Evolutionary conservation across 1,140 invertebrate genomes (phyloP), one percentile per base, ranked within the genome.

Genomic region (Trigoniulus corallinus): DNA sequence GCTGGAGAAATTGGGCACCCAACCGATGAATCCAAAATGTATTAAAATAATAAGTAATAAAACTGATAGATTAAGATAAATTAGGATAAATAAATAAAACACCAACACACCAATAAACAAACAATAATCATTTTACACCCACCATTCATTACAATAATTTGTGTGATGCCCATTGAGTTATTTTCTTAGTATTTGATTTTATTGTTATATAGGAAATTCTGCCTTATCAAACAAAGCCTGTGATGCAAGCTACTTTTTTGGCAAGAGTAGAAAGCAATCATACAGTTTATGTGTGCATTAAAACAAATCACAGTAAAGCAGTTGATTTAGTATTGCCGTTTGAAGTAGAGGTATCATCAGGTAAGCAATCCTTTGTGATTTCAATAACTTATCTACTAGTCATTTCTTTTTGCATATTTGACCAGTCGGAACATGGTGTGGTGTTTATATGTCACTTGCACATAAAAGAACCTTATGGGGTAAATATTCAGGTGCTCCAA

Each of bases 201-300:
- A 25, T 15, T 40, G 39, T 45, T 27, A 15, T 34, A 20, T 48
- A 73, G 72, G 77, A 84, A 64, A 84, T 97, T 63, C 81, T 85
- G 55, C 87, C 92, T 48, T 88, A 82, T 68, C 76, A 85, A 67
- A 82, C 85, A 22, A 88, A 88, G 65, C 76, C 86, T 52, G 76
- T 97, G 43, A 92, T 94, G 69, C 78, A 80, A 62, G 79, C 93
- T 53, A 78, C 78, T 58, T 85, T 89, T 68, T 72, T 84, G 66
- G 83, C 81, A 53, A 72, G 76, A 62, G 65, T 69, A 57, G 78
- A 83, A 65, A 79, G 77, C 63, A 88, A 88, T 68, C 77, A 86
- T 64, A 86, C 84, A 50, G 78, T 82, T 39, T 88, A 84, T 62
- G 79, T 88, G 57, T 77, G 81, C 61, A 80, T 84, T 60, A 78